Percentiles rank a stretch among this genome's conserved stretches.
These are phyloP conservation scores for Aratinga solstitialis DNA, from an alignment of 2,797 vertebrate species.

Conservation along the genomic window DNA sequence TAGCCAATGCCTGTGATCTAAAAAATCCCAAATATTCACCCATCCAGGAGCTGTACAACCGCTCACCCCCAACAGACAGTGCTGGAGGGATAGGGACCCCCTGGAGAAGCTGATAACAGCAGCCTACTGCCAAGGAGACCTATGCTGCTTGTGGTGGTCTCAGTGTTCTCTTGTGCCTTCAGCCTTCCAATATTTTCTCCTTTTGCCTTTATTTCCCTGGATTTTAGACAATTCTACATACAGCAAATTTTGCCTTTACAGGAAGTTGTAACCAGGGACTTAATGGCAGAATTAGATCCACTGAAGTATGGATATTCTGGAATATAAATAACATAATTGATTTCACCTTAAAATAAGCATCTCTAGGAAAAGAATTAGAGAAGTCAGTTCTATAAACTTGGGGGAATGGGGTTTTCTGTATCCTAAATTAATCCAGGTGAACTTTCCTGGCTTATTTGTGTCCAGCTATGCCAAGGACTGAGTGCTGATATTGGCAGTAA, in stretches of 20 bases:
- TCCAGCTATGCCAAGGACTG: neutral
- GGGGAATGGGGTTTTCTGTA: accelerated
- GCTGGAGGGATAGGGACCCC: neutral
- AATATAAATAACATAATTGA: neutral
- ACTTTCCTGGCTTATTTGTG: slow-evolving; percentile 35
- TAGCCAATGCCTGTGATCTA: neutral
- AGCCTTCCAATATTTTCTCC: neutral
- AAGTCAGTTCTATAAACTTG: slow-evolving; percentile 29
- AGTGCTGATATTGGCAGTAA: slow-evolving; percentile 62
- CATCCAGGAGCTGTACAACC: neutral
- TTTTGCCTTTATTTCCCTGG: neutral
- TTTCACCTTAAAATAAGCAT: neutral
- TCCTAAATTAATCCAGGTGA: slow-evolving; percentile 48
- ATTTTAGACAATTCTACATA: neutral
- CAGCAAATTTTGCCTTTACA: neutral
- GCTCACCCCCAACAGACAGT: neutral
- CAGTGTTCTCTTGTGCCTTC: neutral
- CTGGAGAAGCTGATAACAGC: neutral
- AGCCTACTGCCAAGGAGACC: neutral
- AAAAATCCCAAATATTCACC: neutral
- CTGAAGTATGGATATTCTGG: neutral
- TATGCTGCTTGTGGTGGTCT: neutral
- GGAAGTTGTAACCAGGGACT: neutral
- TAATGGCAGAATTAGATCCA: neutral
- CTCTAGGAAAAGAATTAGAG: neutral